A percentile compares a stretch with the other conserved stretches of the same genome.
Conservation (phyloP, 2,888 invertebrate genomes). For the Nasonia oneida region DNA sequence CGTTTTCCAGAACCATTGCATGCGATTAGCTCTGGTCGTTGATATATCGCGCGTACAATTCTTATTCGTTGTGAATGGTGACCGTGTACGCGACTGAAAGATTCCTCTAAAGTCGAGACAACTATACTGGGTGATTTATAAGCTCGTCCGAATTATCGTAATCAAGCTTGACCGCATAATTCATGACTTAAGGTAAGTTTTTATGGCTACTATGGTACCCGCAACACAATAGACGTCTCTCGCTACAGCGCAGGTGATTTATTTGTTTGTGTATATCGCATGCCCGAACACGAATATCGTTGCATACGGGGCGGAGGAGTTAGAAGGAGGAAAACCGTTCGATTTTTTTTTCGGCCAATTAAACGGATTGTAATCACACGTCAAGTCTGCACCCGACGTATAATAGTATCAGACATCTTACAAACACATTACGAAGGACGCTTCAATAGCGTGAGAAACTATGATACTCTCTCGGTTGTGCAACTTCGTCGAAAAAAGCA, state of each 20-base stretch:
- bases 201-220: not conserved
- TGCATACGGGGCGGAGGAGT: not conserved
- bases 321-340: not conserved
- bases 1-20: not conserved
- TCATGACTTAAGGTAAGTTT: conserved; percentile 1
- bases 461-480: conserved; percentile 35
- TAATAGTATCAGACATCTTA: not conserved
- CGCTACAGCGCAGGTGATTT: not conserved
- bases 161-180: conserved; percentile 32
- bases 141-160: conserved; percentile 30
- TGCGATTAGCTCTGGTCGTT: not conserved
- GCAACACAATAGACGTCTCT: not conserved
- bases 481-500: conserved; percentile 1
- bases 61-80: conserved; percentile 8
- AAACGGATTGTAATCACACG: not conserved
- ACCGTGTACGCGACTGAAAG: not conserved
- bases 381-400: not conserved
- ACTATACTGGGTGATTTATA: conserved; percentile 39
- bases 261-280: not conserved
- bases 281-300: not conserved
- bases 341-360: not conserved
- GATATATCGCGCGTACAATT: not conserved
- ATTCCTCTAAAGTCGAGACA: conserved; percentile 22
- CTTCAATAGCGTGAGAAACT: conserved; percentile 44
- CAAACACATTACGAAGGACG: not conserved